phyloP scores from a whole-genome alignment of 2,113 vertebrate species.

The Nyctereutes procyonoides region DNA sequence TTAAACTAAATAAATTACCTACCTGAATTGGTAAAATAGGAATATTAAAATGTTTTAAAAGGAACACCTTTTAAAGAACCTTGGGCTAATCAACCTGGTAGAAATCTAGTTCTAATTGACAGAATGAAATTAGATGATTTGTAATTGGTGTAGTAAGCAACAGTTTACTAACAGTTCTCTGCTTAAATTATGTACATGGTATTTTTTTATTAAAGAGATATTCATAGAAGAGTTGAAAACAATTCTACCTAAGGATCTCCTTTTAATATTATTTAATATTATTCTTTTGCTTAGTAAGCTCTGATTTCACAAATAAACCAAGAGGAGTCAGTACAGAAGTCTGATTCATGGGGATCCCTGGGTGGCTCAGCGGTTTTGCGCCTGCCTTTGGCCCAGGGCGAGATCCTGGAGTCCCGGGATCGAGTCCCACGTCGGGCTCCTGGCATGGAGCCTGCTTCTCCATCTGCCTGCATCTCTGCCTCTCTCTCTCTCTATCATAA shows the following conservation, averaged over 20 bases:
- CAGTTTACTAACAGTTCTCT: background rate
- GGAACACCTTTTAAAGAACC: background rate
- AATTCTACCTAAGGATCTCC: background rate
- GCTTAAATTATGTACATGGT: background rate
- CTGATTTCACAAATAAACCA: slow-evolving; percentile 1
- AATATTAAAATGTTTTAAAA: background rate
- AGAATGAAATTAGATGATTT: background rate
- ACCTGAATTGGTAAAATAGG: background rate
- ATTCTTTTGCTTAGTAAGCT: background rate
- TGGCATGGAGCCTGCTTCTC: background rate
- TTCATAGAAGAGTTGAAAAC: background rate
- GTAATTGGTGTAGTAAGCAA: background rate
- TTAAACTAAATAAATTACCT: background rate
- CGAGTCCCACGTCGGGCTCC: background rate
- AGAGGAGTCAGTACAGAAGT: background rate
- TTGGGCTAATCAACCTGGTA: background rate
- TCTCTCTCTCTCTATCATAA: background rate
- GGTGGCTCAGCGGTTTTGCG: background rate
- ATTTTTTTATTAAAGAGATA: background rate
- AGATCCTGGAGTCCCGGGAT: background rate
- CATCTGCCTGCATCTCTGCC: background rate
- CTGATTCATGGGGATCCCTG: background rate
- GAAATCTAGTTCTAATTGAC: background rate
- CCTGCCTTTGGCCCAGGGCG: background rate
- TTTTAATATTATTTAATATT: slow-evolving; percentile 11